phyloP scores from a whole-genome alignment of 2,888 invertebrate species.

The Pandemis corylana region DNA sequence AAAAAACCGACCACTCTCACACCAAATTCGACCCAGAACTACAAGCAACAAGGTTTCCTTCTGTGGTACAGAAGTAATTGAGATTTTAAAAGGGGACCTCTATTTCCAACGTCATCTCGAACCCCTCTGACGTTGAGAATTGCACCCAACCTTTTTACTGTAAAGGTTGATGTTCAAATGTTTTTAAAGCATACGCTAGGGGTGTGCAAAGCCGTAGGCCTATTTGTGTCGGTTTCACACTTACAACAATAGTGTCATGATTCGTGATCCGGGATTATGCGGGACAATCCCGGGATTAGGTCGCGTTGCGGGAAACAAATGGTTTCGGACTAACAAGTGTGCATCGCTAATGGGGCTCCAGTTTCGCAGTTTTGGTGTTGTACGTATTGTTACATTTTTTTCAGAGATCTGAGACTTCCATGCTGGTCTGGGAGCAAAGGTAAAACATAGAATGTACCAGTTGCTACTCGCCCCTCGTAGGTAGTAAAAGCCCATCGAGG shows the following conservation, averaged over 20 bases:
- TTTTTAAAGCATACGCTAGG: slow-evolving; percentile 47
- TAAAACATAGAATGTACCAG: too few relatives aligned
- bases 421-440: too few relatives aligned
- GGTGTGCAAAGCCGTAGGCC: slow-evolving; percentile 72
- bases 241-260: slow-evolving; percentile 86
- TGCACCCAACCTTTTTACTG: accelerated
- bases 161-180: slow-evolving; percentile 49
- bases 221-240: slow-evolving; percentile 85
- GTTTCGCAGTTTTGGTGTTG: slow-evolving; percentile 57
- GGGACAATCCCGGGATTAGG: slow-evolving; percentile 79
- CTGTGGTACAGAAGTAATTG: slow-evolving; percentile 23
- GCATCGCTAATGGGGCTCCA: slow-evolving; percentile 72
- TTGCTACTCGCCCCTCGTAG: too few relatives aligned
- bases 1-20: slow-evolving; percentile 24
- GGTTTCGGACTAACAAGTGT: slow-evolving; percentile 72
- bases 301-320: slow-evolving; percentile 83
- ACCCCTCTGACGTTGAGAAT: slow-evolving; percentile 43
- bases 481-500: too few relatives aligned
- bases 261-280: slow-evolving; percentile 83
- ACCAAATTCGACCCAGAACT: slow-evolving; percentile 44
- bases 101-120: slow-evolving; percentile 55
- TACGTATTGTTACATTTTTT: background rate
- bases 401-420: too few relatives aligned
- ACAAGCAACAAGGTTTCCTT: background rate
- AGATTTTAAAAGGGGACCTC: slow-evolving; percentile 57